These are phyloP conservation scores for Philereme transversata DNA, from an alignment of 2,888 invertebrate species.

Conservation along the genomic window DNA sequence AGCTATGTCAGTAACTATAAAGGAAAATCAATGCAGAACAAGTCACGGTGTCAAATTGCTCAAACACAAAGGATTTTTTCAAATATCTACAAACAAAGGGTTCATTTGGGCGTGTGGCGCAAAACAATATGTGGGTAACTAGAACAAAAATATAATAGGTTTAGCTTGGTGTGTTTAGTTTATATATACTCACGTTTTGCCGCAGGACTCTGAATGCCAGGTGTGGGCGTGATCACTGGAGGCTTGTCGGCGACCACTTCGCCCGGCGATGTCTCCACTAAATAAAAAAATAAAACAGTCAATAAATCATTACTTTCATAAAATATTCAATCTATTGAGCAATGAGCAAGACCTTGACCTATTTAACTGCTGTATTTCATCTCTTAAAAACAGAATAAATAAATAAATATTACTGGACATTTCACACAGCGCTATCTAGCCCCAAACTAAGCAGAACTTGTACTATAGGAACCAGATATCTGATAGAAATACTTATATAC, in stretches of 20 bases:
- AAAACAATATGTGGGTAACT: slow-evolving; percentile 36
- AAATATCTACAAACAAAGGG: slow-evolving; percentile 46
- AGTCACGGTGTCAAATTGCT: slow-evolving; percentile 46
- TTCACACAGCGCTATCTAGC: too few relatives aligned
- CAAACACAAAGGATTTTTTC: slow-evolving; percentile 47
- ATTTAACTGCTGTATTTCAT: too few relatives aligned
- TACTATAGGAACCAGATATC: too few relatives aligned
- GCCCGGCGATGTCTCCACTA: slow-evolving; percentile 57
- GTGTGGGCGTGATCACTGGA: slow-evolving; percentile 53
- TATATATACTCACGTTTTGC: slow-evolving; percentile 65
- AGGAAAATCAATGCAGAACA: slow-evolving; percentile 27
- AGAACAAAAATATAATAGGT: slow-evolving; percentile 23
- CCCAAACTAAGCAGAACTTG: too few relatives aligned
- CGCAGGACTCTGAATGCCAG: slow-evolving; percentile 50
- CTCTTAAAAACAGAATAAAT: too few relatives aligned
- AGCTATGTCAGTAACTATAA: slow-evolving; percentile 7
- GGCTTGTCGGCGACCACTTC: slow-evolving; percentile 60
- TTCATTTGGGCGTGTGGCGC: slow-evolving; percentile 37
- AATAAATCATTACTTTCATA: neutral
- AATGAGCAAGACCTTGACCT: too few relatives aligned
- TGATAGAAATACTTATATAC: too few relatives aligned
- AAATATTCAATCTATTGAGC: too few relatives aligned
- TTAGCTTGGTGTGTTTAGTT: slow-evolving; percentile 8
- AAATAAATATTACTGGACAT: too few relatives aligned
- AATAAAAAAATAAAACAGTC: slow-evolving; percentile 15